A percentile compares a stretch with the other conserved stretches of the same genome.
Evolutionary conservation across 1,140 invertebrate genomes (phyloP).

Genomic region (Conus ventricosus): DNA sequence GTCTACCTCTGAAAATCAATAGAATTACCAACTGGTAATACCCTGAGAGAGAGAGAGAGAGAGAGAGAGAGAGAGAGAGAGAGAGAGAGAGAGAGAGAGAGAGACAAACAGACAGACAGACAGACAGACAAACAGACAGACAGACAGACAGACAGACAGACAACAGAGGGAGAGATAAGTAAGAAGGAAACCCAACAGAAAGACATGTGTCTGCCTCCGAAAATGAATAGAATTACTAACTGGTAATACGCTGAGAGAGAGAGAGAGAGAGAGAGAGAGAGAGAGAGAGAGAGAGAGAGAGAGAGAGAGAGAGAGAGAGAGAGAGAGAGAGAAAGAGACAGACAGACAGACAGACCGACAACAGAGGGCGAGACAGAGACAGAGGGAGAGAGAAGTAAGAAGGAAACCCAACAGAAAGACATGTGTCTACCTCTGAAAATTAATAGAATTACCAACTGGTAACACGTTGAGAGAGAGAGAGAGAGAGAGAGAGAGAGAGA

Average conservation of each 20-base stretch:
- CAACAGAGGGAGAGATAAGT: neutral
- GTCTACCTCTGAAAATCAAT: too few species aligned
- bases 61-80: slow-evolving; percentile 7
- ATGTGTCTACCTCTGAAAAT: too few species aligned
- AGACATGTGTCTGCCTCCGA: too few species aligned
- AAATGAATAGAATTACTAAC: too few species aligned
- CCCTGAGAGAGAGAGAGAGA: neutral
- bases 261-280: neutral
- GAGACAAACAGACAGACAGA: neutral
- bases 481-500: too few species aligned
- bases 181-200: too few species aligned
- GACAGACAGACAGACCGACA: neutral
- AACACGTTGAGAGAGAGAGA: too few species aligned
- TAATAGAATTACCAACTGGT: too few species aligned
- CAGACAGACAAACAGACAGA: neutral
- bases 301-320: slow-evolving; percentile 16
- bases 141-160: neutral
- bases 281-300: slow-evolving; percentile 11
- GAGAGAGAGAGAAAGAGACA: neutral
- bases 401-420: too few species aligned
- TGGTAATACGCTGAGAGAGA: neutral
- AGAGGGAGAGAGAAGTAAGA: neutral
- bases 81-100: slow-evolving; percentile 19
- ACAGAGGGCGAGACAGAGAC: neutral
- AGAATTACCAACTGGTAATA: too few species aligned